These are phyloP conservation scores for Oppia nitens DNA, from an alignment of 1,140 invertebrate species.

Conservation along the genomic window DNA sequence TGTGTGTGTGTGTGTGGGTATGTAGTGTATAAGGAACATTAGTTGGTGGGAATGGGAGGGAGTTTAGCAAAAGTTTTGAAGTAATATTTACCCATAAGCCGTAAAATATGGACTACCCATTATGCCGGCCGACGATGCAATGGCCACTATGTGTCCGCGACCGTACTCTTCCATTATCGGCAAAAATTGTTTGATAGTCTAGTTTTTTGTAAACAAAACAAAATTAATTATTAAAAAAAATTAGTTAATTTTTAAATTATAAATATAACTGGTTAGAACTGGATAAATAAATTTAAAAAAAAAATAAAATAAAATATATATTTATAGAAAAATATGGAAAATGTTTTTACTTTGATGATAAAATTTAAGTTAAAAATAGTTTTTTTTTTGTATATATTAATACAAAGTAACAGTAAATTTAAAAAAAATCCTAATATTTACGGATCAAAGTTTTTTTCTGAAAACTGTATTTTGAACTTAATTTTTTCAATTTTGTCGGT, in stretches of 20 bases:
- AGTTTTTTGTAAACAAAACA: too few species aligned
- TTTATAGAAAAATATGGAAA: too few species aligned
- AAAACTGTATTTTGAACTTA: too few species aligned
- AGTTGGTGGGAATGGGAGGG: slow-evolving; percentile 48
- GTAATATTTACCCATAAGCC: slow-evolving; percentile 21
- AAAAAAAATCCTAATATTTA: too few species aligned
- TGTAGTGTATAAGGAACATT: slow-evolving; percentile 44
- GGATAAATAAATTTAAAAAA: neutral
- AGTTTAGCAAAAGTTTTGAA: slow-evolving; percentile 25
- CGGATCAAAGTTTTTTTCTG: too few species aligned
- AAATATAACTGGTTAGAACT: neutral
- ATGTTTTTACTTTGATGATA: too few species aligned
- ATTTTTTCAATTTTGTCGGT: too few species aligned
- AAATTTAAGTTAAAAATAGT: too few species aligned
- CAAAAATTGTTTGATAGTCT: slow-evolving; percentile 58
- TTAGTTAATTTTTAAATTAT: slow-evolving; percentile 1
- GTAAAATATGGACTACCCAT: slow-evolving; percentile 47
- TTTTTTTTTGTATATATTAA: too few species aligned
- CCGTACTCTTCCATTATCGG: slow-evolving; percentile 58
- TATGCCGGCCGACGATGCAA: slow-evolving; percentile 62
- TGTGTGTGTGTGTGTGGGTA: slow-evolving; percentile 36
- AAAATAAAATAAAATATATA: neutral
- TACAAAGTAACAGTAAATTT: too few species aligned
- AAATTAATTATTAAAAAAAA: slow-evolving; percentile 12
- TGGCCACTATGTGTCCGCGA: slow-evolving; percentile 59